These are phyloP conservation scores for Gymnocheta viridis DNA, from an alignment of 2,888 invertebrate species.

Conservation along the genomic window DNA sequence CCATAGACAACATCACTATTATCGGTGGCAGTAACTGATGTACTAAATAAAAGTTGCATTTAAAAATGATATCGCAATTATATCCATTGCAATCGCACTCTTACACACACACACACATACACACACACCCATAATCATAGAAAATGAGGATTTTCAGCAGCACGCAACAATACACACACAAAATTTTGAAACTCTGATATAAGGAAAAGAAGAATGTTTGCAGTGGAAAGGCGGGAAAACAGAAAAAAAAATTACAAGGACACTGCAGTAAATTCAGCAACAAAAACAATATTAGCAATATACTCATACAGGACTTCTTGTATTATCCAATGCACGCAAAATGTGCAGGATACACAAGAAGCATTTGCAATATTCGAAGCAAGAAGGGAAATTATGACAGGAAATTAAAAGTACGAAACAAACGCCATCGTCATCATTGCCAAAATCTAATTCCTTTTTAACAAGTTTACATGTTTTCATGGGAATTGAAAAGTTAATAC, in stretches of 20 bases:
- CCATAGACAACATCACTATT: constrained; percentile 13
- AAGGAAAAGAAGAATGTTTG: not conserved
- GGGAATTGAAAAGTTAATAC: not conserved
- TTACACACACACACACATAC: no score
- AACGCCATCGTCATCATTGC: constrained; percentile 12
- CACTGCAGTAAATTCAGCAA: not conserved
- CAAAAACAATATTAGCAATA: constrained; percentile 16
- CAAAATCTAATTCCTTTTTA: not conserved
- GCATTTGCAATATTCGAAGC: constrained; percentile 11
- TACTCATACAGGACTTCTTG: no score
- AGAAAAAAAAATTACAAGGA: constrained; percentile 11
- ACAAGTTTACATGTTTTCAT: not conserved
- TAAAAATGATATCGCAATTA: constrained; percentile 9
- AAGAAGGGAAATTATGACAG: constrained; percentile 63
- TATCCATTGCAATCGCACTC: not conserved
- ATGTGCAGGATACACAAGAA: not conserved
- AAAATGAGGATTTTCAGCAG: constrained; percentile 2
- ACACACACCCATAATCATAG: not conserved
- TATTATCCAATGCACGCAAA: not conserved
- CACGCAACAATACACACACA: not conserved
- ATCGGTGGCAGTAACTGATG: not conserved
- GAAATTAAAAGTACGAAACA: constrained; percentile 68
- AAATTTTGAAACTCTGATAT: not conserved
- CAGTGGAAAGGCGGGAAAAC: not conserved
- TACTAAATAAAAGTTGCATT: not conserved